A percentile compares a stretch with the other conserved stretches of the same genome.
Evolutionary conservation across 2,888 invertebrate genomes (phyloP).

Genomic region (Polia nebulosa): DNA sequence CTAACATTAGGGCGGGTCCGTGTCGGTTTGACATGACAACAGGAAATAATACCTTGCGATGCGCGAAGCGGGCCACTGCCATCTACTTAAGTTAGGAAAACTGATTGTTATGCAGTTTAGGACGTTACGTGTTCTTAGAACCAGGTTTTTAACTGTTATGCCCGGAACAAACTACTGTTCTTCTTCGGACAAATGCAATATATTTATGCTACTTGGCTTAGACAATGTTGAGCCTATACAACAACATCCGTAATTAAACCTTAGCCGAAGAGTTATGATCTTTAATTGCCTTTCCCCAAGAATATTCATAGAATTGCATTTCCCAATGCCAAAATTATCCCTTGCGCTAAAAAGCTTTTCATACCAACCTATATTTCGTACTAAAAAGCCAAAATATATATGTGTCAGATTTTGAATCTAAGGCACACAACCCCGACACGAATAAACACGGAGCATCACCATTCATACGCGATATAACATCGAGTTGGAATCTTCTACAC

Average conservation of each 20-base stretch:
- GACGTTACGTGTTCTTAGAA: conserved; percentile 7
- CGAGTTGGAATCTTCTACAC: conserved; percentile 16
- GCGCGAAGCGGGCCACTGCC: conserved; percentile 50
- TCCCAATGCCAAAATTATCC: background rate
- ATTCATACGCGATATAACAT: conserved; percentile 29
- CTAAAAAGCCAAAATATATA: background rate
- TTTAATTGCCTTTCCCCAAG: background rate
- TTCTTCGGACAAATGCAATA: background rate
- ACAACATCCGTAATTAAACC: background rate
- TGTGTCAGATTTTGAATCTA: background rate
- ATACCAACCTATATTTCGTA: background rate
- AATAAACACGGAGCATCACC: conserved; percentile 2
- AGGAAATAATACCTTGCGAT: conserved; percentile 50
- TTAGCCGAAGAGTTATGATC: background rate
- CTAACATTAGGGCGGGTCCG: conserved; percentile 58
- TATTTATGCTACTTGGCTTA: background rate
- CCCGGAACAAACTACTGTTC: too few species aligned
- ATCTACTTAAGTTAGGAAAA: conserved; percentile 26
- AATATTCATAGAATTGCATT: background rate
- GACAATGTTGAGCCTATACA: background rate
- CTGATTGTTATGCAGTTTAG: conserved; percentile 14
- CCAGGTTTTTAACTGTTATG: conserved; percentile 17
- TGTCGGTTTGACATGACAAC: conserved; percentile 43
- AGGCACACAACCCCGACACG: background rate
- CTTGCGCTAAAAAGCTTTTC: background rate